Conservation (phyloP, 1,140 invertebrate genomes). For the Apocrypta bakeri region DNA sequence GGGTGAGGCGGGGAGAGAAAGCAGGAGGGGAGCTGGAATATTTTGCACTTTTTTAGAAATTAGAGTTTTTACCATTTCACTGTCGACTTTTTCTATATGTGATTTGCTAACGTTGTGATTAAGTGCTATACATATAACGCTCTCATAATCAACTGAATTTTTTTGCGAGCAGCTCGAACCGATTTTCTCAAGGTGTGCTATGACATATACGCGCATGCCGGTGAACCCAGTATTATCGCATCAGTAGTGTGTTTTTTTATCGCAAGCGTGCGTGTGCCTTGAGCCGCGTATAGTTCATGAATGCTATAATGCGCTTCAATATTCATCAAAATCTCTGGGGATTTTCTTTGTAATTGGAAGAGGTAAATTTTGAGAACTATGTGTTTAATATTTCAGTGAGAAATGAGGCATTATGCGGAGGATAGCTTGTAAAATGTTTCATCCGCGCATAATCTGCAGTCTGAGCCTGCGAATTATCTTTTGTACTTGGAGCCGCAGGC, state of each 20-base stretch:
- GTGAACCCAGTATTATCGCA: too few relatives aligned
- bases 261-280: background rate
- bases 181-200: too few relatives aligned
- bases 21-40: too few relatives aligned
- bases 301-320: background rate
- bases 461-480: background rate
- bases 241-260: background rate
- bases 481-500: background rate
- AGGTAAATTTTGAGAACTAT: background rate
- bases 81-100: too few relatives aligned
- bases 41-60: slow-evolving; percentile 22
- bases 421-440: background rate
- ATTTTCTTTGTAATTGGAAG: background rate
- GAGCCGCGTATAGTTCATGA: background rate
- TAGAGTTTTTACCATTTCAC: too few relatives aligned
- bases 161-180: too few relatives aligned
- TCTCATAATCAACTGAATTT: too few relatives aligned
- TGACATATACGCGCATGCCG: too few relatives aligned
- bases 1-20: too few relatives aligned
- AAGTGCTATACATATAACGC: too few relatives aligned
- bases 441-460: slow-evolving; percentile 1
- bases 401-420: background rate
- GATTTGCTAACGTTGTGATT: too few relatives aligned
- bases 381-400: background rate
- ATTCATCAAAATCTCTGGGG: background rate